Evolutionary conservation across 1,140 invertebrate genomes (phyloP).

Genomic region (Leptinotarsa lineolata): DNA sequence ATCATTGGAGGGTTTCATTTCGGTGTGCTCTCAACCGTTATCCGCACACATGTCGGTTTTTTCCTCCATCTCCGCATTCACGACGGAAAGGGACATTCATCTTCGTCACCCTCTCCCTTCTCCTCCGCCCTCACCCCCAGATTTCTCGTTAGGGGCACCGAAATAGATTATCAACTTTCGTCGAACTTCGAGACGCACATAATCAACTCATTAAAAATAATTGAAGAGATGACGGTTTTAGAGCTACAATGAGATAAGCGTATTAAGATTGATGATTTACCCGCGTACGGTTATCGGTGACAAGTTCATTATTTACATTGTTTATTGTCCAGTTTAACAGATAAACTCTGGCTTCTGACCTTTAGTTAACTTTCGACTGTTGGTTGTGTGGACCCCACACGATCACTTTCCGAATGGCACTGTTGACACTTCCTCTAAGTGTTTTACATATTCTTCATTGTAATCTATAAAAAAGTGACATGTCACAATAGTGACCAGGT

Average conservation of each 20-base stretch:
- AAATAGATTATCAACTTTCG: constrained; percentile 25
- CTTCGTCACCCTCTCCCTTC: constrained; percentile 33
- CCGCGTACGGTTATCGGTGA: background rate
- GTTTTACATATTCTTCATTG: too few species aligned
- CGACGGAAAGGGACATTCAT: constrained; percentile 40
- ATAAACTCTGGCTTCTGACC: constrained; percentile 1
- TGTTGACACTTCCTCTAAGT: background rate
- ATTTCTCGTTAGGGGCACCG: constrained; percentile 29
- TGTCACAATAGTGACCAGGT: too few species aligned
- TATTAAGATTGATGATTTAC: constrained; percentile 20
- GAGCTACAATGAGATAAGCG: constrained; percentile 16
- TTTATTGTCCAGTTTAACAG: background rate
- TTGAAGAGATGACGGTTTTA: constrained; percentile 25
- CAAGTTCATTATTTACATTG: constrained; percentile 14
- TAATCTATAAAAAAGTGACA: too few species aligned
- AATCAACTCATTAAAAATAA: constrained; percentile 25
- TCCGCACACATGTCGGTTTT: constrained; percentile 39
- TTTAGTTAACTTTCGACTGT: background rate
- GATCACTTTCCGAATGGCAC: background rate
- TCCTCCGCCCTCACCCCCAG: constrained; percentile 26
- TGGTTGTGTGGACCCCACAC: background rate
- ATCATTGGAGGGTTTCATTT: constrained; percentile 34
- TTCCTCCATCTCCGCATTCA: constrained; percentile 34
- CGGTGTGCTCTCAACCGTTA: constrained; percentile 37
- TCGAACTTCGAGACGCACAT: constrained; percentile 13